phyloP scores from a whole-genome alignment of 2,113 vertebrate species.

The Uria aalge region DNA sequence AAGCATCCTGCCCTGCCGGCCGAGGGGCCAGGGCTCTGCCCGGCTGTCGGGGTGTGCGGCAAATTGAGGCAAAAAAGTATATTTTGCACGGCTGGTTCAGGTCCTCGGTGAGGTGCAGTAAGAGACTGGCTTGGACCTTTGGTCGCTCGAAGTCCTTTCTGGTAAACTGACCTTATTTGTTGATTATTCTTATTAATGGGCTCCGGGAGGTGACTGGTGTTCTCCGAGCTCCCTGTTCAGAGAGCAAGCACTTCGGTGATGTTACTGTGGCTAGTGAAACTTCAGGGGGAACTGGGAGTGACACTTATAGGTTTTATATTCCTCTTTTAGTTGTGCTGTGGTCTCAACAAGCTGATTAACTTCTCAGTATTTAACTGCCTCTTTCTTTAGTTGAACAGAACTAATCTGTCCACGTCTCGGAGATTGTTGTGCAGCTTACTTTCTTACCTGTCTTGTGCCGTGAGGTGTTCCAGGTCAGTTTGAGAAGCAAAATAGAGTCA shows the following conservation, averaged over 20 bases:
- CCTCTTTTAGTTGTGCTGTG: neutral
- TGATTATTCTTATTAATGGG: neutral
- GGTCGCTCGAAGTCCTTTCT: neutral
- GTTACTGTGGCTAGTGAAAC: neutral
- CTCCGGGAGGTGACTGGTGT: neutral
- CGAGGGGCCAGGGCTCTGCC: neutral
- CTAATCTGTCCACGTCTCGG: neutral
- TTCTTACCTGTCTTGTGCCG: neutral
- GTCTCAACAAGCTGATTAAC: neutral
- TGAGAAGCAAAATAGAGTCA: neutral
- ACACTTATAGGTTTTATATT: neutral
- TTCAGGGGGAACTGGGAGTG: neutral
- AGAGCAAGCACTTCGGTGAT: accelerated
- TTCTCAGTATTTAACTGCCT: neutral
- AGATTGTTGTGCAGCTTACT: neutral
- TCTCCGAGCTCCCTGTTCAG: accelerated
- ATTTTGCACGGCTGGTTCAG: neutral
- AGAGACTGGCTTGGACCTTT: neutral
- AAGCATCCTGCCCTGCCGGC: accelerated
- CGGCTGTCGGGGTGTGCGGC: accelerated
- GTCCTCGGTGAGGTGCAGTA: accelerated
- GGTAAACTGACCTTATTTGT: neutral
- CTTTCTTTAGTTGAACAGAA: neutral
- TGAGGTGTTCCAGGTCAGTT: neutral
- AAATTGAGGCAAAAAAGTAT: accelerated